phyloP scores from a whole-genome alignment of 2,888 invertebrate species.

The Argyresthia albistria region DNA sequence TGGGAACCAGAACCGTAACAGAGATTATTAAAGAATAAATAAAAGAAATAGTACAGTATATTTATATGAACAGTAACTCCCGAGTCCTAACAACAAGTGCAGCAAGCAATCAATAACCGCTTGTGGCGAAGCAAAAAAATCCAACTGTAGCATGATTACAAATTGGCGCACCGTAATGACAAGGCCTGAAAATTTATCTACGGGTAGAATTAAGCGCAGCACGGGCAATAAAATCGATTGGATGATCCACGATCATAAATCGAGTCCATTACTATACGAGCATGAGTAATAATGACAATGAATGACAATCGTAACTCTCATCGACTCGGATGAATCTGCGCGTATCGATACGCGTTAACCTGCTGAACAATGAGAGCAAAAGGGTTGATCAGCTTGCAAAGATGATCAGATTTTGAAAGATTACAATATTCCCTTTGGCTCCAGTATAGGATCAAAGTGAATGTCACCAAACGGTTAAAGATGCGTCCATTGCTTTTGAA shows the following conservation, averaged over 20 bases:
- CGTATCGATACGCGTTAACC: constrained; percentile 25
- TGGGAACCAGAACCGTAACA: background rate
- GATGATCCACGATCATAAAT: constrained; percentile 52
- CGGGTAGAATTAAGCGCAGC: constrained; percentile 30
- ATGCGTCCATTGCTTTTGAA: too few relatives aligned
- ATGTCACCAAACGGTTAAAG: background rate
- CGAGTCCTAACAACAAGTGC: constrained; percentile 7
- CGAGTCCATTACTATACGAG: constrained; percentile 49
- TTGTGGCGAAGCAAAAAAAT: constrained; percentile 13
- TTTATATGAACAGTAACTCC: constrained; percentile 8
- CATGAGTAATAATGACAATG: constrained; percentile 7
- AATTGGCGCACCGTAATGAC: constrained; percentile 33
- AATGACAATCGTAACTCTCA: constrained; percentile 60
- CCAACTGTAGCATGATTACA: constrained; percentile 25
- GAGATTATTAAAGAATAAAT: background rate
- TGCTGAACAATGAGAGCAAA: constrained; percentile 25
- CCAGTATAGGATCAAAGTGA: background rate
- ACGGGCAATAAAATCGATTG: constrained; percentile 39
- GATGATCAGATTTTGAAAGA: too few relatives aligned
- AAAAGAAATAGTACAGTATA: background rate
- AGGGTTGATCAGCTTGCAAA: constrained; percentile 6
- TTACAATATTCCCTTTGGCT: background rate
- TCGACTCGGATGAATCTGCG: constrained; percentile 42
- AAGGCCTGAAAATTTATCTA: constrained; percentile 26
- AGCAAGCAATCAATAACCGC: constrained; percentile 6